Percentiles rank a stretch among this genome's conserved stretches.
These are phyloP conservation scores for Anorthoa munda DNA, from an alignment of 2,888 invertebrate genomes.

Conservation along the genomic window DNA sequence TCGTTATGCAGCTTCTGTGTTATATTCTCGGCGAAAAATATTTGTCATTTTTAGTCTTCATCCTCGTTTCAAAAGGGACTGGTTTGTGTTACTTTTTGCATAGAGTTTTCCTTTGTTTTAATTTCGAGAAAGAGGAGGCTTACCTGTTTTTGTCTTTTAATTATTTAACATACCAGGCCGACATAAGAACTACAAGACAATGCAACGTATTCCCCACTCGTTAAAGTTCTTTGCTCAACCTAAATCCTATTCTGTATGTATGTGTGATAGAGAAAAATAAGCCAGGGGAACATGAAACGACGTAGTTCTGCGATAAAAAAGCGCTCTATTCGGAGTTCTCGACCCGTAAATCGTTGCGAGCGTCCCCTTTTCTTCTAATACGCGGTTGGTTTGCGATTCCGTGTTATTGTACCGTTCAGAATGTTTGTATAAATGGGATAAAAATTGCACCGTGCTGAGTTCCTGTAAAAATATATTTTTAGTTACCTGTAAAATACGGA, in stretches of 20 bases:
- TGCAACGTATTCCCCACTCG: conserved; percentile 46
- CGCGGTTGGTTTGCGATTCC: conserved; percentile 70
- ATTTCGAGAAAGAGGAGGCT: conserved; percentile 37
- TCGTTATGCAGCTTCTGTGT: background rate
- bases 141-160: conserved; percentile 39
- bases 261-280: conserved; percentile 65
- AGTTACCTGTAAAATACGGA: conserved; percentile 51
- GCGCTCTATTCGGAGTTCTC: conserved; percentile 74
- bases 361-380: conserved; percentile 71
- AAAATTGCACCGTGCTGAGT: conserved; percentile 60
- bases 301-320: conserved; percentile 74
- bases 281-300: conserved; percentile 75
- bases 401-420: conserved; percentile 70
- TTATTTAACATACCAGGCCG: conserved; percentile 54
- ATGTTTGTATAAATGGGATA: conserved; percentile 69
- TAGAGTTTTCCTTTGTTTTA: conserved; percentile 46
- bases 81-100: conserved; percentile 31
- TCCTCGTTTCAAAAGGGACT: conserved; percentile 17
- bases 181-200: conserved; percentile 64
- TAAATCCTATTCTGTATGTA: conserved; percentile 63
- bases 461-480: conserved; percentile 61
- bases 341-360: conserved; percentile 79
- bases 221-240: conserved; percentile 63
- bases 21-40: conserved; percentile 5
- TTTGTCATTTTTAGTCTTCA: conserved; percentile 3